These are phyloP conservation scores for Sparidentex hasta DNA, from an alignment of 2,797 vertebrate species.

Conservation along the genomic window DNA sequence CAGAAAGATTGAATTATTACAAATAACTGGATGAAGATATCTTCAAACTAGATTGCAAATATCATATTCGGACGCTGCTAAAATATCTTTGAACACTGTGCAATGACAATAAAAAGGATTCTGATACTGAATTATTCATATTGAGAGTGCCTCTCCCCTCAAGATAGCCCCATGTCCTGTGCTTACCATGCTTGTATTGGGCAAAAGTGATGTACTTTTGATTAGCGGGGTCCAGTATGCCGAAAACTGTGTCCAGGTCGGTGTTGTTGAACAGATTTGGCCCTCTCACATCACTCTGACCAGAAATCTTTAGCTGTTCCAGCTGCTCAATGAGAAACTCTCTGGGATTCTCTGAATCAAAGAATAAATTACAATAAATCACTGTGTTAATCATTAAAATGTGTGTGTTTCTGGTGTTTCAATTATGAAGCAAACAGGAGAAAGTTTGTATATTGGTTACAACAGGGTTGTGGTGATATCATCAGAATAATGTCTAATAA, in stretches of 20 bases:
- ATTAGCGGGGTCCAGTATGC: conserved; percentile 79
- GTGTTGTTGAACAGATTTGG: conserved; percentile 75
- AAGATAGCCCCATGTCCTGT: neutral
- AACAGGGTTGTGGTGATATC: no score
- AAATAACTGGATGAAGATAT: neutral
- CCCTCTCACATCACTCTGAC: conserved; percentile 21
- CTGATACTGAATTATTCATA: no score
- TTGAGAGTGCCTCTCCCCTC: neutral
- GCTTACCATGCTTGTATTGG: conserved; percentile 83
- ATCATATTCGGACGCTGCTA: no score
- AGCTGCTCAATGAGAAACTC: conserved; percentile 82
- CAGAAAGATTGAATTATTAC: neutral
- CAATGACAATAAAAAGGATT: no score
- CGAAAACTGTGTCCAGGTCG: conserved; percentile 77
- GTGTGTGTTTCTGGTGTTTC: neutral
- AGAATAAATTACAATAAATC: conserved; percentile 9
- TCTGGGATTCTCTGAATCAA: conserved; percentile 75
- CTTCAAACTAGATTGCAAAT: neutral
- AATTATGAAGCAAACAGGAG: neutral
- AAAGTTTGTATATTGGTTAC: neutral
- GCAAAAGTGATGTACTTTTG: conserved; percentile 73
- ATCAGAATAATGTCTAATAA: neutral
- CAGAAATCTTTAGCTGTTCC: conserved; percentile 69
- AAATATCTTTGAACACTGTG: no score
- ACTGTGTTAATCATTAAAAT: no score